Conservation (phyloP, 1,140 invertebrate genomes). For the Acromyrmex heyeri region DNA sequence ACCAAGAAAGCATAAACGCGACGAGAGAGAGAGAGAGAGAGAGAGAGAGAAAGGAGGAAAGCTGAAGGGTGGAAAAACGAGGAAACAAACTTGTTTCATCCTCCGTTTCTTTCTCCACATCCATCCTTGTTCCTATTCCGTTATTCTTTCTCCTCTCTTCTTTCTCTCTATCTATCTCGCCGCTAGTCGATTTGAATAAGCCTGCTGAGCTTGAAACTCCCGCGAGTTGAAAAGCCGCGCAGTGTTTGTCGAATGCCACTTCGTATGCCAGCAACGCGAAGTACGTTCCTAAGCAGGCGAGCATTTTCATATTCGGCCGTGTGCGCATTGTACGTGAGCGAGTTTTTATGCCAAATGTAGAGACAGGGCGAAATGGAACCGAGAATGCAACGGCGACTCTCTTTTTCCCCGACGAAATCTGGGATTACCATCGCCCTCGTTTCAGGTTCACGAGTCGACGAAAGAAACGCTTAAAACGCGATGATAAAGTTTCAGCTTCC, state of each 20-base stretch:
- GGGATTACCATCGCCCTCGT: slow-evolving; percentile 53
- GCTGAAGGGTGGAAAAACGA: slow-evolving; percentile 44
- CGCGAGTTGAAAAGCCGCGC: slow-evolving; percentile 76
- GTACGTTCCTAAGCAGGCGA: slow-evolving; percentile 72
- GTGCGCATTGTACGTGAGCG: slow-evolving; percentile 50
- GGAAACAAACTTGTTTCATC: slow-evolving; percentile 51
- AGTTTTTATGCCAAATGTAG: slow-evolving; percentile 50
- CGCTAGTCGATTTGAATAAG: slow-evolving; percentile 79
- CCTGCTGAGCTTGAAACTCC: slow-evolving; percentile 70
- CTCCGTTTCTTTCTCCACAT: slow-evolving; percentile 32
- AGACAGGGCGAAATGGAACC: slow-evolving; percentile 39
- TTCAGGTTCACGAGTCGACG: slow-evolving; percentile 24
- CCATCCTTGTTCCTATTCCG: background rate
- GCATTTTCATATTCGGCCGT: slow-evolving; percentile 68
- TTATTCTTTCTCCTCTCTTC: background rate
- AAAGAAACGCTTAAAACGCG: slow-evolving; percentile 40
- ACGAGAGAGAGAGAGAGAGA: background rate
- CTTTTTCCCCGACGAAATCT: slow-evolving; percentile 48
- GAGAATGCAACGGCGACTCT: slow-evolving; percentile 33
- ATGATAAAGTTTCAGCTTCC: slow-evolving; percentile 32
- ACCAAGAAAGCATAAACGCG: slow-evolving; percentile 42
- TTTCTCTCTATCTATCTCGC: background rate
- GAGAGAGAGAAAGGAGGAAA: background rate
- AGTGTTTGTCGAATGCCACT: slow-evolving; percentile 81
- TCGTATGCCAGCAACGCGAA: slow-evolving; percentile 75